Percentiles rank a stretch among this genome's conserved stretches.
phyloP scores from a whole-genome alignment of 2,113 vertebrate species.

The Leuciscus idus region DNA sequence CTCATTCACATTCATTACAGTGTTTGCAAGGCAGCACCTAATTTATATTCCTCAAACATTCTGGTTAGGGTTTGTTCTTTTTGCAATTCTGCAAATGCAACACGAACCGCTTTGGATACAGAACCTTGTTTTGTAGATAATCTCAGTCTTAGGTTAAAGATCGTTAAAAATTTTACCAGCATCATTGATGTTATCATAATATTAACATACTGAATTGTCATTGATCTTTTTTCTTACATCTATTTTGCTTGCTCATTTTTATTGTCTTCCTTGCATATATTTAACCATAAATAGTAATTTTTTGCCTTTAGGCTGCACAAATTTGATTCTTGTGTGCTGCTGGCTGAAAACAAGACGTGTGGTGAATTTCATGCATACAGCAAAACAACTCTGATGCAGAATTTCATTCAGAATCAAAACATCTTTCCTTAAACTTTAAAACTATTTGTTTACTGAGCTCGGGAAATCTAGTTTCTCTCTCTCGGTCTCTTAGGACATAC shows the following conservation, averaged over 20 bases:
- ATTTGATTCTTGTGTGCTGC: not conserved
- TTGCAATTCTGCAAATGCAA: not conserved
- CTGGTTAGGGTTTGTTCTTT: not conserved
- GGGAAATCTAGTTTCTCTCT: not conserved
- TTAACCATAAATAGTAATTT: not conserved
- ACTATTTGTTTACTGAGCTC: not conserved
- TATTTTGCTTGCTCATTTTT: not conserved
- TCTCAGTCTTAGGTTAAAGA: not conserved
- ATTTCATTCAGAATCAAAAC: not conserved
- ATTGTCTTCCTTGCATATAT: not conserved
- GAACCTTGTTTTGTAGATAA: not conserved
- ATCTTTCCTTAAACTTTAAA: not conserved
- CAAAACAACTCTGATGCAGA: not conserved
- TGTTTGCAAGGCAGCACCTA: not conserved
- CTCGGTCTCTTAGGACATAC: conserved; percentile 81
- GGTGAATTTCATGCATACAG: not conserved
- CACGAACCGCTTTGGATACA: not conserved
- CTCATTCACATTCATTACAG: not conserved
- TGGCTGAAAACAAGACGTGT: not conserved
- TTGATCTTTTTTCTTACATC: not conserved
- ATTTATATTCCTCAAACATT: not conserved
- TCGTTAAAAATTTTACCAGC: too few species aligned
- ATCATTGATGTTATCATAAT: too few species aligned
- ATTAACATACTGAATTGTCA: not conserved
- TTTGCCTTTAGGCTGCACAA: not conserved